Evolutionary conservation across 2,797 vertebrate species (phyloP).

Genomic region (Urophycis tenuis): DNA sequence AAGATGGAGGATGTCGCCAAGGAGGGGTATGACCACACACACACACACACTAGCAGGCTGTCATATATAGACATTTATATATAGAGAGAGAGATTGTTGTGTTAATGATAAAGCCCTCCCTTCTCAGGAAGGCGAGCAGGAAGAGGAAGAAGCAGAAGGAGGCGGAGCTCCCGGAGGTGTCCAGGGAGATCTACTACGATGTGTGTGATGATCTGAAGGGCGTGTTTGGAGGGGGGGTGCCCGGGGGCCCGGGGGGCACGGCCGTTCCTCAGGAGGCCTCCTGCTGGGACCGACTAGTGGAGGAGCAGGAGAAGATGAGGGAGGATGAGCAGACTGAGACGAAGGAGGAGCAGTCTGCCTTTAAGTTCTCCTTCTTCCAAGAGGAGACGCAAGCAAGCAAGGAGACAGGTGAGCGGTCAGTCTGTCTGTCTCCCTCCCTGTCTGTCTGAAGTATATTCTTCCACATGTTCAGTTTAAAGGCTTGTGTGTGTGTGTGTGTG

Average conservation of each 20-base stretch:
- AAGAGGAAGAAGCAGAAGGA: constrained; percentile 80
- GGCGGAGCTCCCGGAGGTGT: constrained; percentile 79
- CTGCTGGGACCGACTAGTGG: constrained; percentile 56
- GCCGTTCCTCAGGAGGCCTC: constrained; percentile 5
- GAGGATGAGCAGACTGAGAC: constrained; percentile 26
- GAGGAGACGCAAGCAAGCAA: constrained; percentile 34
- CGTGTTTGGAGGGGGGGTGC: constrained; percentile 68
- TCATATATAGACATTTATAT: too few species aligned
- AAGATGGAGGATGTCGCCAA: constrained; percentile 54
- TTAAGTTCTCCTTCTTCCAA: constrained; percentile 88
- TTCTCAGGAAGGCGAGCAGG: constrained; percentile 73
- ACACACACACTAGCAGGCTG: not conserved
- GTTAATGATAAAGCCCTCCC: not conserved
- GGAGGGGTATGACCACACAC: constrained; percentile 74
- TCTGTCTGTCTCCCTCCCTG: not conserved
- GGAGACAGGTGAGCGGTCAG: constrained; percentile 64
- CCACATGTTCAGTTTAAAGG: not conserved
- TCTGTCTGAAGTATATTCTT: not conserved
- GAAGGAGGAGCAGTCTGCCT: constrained; percentile 46
- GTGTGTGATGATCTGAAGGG: constrained; percentile 78
- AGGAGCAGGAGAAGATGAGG: constrained; percentile 34
- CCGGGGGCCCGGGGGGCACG: constrained; percentile 10
- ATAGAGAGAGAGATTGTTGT: too few species aligned
- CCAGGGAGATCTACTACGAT: constrained; percentile 79
- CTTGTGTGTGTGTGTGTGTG: not conserved